A percentile compares a stretch with the other conserved stretches of the same genome.
These are phyloP conservation scores for Ricordea florida DNA, from an alignment of 92 coral and sea anemone genomes.

Conservation along the genomic window DNA sequence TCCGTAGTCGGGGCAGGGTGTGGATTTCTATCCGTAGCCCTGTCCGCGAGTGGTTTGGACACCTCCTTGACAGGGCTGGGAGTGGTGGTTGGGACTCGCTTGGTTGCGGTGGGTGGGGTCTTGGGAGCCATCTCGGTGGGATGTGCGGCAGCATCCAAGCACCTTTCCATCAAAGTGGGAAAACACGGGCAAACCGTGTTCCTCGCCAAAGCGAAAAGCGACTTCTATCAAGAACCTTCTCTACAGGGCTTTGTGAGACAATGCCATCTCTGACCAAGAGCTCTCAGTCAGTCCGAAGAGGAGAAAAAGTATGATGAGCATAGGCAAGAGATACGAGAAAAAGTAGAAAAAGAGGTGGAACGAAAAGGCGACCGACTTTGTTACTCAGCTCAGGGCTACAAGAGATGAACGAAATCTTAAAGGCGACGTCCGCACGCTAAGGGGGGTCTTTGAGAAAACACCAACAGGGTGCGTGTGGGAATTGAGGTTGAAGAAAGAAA, in stretches of 20 bases:
- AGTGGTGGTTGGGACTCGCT: conserved; percentile 33
- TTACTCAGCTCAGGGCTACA: no score
- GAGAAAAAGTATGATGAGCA: no score
- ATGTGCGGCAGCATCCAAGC: conserved; percentile 38
- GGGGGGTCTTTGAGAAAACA: no score
- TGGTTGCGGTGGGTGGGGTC: conserved; percentile 47
- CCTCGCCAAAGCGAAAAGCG: conserved; percentile 28
- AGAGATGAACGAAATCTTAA: no score
- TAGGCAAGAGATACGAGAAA: no score
- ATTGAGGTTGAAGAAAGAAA: no score
- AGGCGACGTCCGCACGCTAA: no score
- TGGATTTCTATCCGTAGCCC: conserved; percentile 41
- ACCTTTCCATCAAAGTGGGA: conserved; percentile 42
- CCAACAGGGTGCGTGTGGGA: no score
- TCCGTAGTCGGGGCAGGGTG: conserved; percentile 29
- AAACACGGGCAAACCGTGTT: conserved; percentile 47
- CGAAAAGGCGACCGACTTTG: no score
- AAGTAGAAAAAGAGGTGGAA: no score
- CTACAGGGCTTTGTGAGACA: conserved; percentile 17
- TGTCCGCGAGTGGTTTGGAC: conserved; percentile 37
- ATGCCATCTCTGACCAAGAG: conserved; percentile 11
- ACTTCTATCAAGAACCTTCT: conserved; percentile 1
- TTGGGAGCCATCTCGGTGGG: conserved; percentile 43
- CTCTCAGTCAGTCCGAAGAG: no score
- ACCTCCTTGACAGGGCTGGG: conserved; percentile 62